Percentiles rank a stretch among this genome's conserved stretches.
These are phyloP conservation scores for Bombus turneri DNA, from an alignment of 1,140 invertebrate species.

Conservation along the genomic window DNA sequence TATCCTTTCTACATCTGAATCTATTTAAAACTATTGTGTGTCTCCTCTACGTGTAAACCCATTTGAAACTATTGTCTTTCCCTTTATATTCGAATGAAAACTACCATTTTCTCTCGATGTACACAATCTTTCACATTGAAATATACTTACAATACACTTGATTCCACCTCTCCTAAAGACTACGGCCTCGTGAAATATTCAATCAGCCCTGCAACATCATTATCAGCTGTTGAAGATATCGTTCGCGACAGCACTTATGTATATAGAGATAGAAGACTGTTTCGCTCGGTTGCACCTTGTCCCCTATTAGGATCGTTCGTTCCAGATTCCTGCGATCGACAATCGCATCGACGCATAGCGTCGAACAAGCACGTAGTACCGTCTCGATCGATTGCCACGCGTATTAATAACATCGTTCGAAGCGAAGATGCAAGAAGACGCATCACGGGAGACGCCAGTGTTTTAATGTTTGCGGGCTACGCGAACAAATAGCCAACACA, in stretches of 20 bases:
- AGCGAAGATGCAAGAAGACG: not conserved
- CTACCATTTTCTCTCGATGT: no score
- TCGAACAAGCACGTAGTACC: not conserved
- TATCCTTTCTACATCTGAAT: no score
- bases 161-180: no score
- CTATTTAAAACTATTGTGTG: no score
- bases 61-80: no score
- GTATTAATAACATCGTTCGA: constrained; percentile 21
- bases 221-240: not conserved
- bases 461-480: constrained; percentile 4
- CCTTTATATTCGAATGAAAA: no score
- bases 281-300: not conserved
- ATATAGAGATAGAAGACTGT: not conserved
- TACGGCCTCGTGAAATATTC: not conserved
- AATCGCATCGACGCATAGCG: not conserved
- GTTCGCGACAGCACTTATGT: not conserved
- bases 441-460: no score
- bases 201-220: not conserved
- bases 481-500: constrained; percentile 9
- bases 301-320: constrained; percentile 4
- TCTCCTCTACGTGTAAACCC: no score
- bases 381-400: not conserved
- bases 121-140: not conserved
- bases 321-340: constrained; percentile 17
- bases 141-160: not conserved